These are phyloP conservation scores for Diplazon laetatorius DNA, from an alignment of 2,888 invertebrate species.

Conservation along the genomic window DNA sequence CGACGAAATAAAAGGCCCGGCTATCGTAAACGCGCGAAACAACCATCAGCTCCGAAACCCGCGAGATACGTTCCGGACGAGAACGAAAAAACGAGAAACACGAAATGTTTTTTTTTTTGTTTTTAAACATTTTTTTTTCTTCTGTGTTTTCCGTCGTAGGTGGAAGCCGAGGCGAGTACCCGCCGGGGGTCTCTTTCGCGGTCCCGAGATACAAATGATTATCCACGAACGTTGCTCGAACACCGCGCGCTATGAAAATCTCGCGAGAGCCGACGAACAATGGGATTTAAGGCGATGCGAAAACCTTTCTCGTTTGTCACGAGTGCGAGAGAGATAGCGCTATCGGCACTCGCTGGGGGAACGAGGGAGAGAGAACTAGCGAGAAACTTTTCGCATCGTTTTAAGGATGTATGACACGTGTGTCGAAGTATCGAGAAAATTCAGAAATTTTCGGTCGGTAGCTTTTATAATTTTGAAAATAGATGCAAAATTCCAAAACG, in stretches of 20 bases:
- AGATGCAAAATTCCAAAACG: too few species aligned
- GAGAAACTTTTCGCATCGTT: too few species aligned
- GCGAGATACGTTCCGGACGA: constrained; percentile 19
- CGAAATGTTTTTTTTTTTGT: not conserved
- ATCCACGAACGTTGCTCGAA: constrained; percentile 8
- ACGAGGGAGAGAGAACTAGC: too few species aligned
- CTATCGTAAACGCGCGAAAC: constrained; percentile 77
- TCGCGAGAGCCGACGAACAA: constrained; percentile 51
- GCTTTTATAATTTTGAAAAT: too few species aligned
- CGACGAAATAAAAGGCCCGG: constrained; percentile 70
- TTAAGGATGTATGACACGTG: too few species aligned
- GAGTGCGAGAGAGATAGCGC: too few species aligned
- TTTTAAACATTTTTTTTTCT: not conserved
- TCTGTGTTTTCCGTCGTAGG: constrained; percentile 2
- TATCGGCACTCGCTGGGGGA: not conserved
- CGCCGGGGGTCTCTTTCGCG: not conserved
- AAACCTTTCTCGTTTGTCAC: constrained; percentile 48
- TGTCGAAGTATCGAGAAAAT: too few species aligned
- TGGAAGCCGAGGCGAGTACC: constrained; percentile 31
- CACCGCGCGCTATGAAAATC: constrained; percentile 22
- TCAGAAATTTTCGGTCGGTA: too few species aligned
- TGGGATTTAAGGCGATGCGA: constrained; percentile 60
- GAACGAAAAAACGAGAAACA: constrained; percentile 31
- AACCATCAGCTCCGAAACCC: constrained; percentile 67
- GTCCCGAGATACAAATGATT: constrained; percentile 36